These are phyloP conservation scores for Anneissia japonica DNA, from an alignment of 35 echinoderm and acorn worm species.

Conservation along the genomic window DNA sequence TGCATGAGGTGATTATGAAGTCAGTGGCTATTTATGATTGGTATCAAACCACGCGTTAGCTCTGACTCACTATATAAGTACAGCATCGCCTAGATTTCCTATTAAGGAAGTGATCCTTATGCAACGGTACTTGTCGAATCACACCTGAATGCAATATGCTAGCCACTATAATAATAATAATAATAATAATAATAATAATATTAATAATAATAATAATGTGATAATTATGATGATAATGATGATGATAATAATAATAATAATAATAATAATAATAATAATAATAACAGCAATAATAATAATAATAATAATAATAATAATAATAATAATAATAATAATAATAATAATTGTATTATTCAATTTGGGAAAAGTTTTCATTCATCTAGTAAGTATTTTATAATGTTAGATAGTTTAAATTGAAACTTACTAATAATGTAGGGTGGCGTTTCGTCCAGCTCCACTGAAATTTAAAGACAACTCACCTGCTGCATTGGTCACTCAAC, in stretches of 20 bases:
- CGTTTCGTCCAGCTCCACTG: too few relatives aligned
- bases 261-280: slow-evolving; percentile 3
- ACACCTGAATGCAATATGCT: neutral
- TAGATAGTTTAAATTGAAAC: too few relatives aligned
- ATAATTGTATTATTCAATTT: too few relatives aligned
- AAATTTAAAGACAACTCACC: too few relatives aligned
- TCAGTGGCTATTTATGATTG: neutral
- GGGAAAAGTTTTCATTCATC: too few relatives aligned
- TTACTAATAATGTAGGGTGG: too few relatives aligned
- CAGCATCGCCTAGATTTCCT: neutral
- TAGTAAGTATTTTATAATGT: too few relatives aligned
- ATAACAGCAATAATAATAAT: too few relatives aligned
- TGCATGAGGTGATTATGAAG: neutral
- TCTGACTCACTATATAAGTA: neutral
- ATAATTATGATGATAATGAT: neutral
- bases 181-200: slow-evolving; percentile 3
- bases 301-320: too few relatives aligned
- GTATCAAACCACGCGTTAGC: neutral
- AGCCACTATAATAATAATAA: neutral
- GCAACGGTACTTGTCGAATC: neutral
- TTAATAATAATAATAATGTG: neutral
- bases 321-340: too few relatives aligned
- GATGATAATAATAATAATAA: slow-evolving; percentile 3
- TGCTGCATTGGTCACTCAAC: too few relatives aligned
- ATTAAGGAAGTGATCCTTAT: neutral